phyloP scores from a whole-genome alignment of 2,113 vertebrate genomes.

The Paralichthys olivaceus region DNA sequence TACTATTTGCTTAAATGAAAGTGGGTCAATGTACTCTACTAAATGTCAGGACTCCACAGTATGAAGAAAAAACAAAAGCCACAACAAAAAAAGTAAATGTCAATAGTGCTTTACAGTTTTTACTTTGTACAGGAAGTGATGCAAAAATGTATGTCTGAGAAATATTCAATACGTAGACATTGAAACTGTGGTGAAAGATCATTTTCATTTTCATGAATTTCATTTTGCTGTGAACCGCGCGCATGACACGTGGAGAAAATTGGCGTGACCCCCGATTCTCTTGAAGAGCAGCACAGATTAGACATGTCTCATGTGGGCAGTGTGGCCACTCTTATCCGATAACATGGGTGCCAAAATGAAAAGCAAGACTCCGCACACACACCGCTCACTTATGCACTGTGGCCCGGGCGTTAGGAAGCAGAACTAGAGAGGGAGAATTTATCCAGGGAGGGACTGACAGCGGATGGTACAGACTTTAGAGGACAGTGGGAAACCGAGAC shows the following conservation, averaged over 20 bases:
- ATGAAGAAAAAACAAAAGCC: too few species aligned
- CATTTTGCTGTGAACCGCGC: too few species aligned
- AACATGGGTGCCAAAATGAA: background rate
- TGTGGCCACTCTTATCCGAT: background rate
- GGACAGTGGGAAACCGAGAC: constrained; percentile 55
- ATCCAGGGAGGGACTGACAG: constrained; percentile 64
- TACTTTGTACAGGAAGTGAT: too few species aligned
- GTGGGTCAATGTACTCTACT: background rate
- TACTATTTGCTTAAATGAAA: background rate
- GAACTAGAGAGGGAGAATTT: constrained; percentile 57
- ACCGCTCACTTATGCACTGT: background rate
- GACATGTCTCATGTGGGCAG: too few species aligned
- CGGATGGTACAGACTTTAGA: constrained; percentile 59
- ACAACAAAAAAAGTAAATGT: too few species aligned
- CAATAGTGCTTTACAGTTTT: too few species aligned
- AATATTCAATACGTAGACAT: too few species aligned
- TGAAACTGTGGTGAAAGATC: too few species aligned
- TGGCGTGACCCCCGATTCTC: too few species aligned
- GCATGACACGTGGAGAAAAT: too few species aligned
- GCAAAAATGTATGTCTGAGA: too few species aligned
- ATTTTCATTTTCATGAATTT: too few species aligned
- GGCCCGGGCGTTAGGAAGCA: constrained; percentile 8
- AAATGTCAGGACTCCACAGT: background rate
- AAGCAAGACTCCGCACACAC: background rate
- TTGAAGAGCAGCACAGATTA: background rate